A percentile compares a stretch with the other conserved stretches of the same genome.
phyloP scores from a whole-genome alignment of 2,113 vertebrate genomes.

The Elachura formosa region DNA sequence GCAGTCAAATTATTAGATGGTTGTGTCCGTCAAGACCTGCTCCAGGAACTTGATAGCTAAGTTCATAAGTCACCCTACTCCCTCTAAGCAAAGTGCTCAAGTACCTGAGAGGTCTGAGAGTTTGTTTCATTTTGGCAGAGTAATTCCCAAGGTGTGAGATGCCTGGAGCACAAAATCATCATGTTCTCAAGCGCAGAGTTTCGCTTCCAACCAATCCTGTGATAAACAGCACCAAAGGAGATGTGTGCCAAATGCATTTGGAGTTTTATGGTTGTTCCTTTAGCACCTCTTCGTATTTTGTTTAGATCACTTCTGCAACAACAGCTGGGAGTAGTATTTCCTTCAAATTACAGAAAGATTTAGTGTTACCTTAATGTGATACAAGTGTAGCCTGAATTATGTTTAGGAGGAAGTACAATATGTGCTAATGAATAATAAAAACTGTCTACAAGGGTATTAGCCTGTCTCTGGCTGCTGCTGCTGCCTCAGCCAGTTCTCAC shows the following conservation, averaged over 20 bases:
- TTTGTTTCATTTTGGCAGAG: neutral
- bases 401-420: conserved; percentile 49
- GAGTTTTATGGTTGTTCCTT: conserved; percentile 19
- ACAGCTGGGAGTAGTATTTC: conserved; percentile 61
- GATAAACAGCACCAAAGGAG: neutral
- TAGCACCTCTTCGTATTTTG: conserved; percentile 15
- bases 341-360: conserved; percentile 62
- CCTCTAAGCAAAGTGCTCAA: neutral
- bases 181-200: neutral
- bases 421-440: conserved; percentile 66
- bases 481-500: conserved; percentile 35
- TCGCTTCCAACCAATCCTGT: neutral
- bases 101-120: neutral
- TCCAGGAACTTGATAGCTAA: neutral
- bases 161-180: neutral
- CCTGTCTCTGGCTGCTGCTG: neutral
- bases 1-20: neutral
- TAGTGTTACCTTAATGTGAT: conserved; percentile 49
- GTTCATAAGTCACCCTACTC: neutral
- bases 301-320: conserved; percentile 37
- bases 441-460: conserved; percentile 5
- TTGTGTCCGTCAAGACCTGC: neutral
- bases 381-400: conserved; percentile 53
- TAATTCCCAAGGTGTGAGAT: neutral
- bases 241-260: neutral